Conservation (phyloP, 1,140 invertebrate species). For the Penaeus chinensis region DNA sequence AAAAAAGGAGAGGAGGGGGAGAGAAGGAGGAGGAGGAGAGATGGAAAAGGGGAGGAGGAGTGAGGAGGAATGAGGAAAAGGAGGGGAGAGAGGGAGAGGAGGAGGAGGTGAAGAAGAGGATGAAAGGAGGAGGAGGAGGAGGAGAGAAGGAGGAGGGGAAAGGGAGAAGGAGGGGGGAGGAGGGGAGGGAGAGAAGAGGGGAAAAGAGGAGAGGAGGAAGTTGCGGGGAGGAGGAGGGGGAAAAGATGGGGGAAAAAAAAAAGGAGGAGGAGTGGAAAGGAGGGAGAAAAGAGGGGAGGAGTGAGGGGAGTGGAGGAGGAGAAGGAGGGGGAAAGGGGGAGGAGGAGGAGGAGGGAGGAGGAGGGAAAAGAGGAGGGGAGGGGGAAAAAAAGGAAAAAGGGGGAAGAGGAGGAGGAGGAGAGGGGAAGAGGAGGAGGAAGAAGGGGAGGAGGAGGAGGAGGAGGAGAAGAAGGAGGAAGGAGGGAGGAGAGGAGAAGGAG, state of each 20-base stretch:
- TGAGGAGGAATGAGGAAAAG: background rate
- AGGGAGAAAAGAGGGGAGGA: background rate
- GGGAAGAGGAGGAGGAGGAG: background rate
- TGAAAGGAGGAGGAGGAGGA: background rate
- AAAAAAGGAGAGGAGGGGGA: background rate
- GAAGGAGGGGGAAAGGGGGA: background rate
- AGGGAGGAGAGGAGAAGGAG: background rate
- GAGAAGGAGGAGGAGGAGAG: background rate
- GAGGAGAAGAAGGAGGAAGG: background rate
- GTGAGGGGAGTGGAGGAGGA: background rate
- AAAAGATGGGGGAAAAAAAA: background rate
- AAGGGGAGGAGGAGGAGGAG: background rate
- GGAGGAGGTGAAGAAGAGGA: background rate
- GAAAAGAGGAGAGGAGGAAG: background rate
- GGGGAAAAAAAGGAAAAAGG: background rate
- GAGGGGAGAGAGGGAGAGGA: background rate
- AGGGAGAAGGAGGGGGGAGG: background rate
- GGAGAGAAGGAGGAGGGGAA: background rate
- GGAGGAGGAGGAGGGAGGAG: background rate
- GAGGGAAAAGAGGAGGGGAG: background rate
- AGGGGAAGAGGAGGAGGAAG: background rate
- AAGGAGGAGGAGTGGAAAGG: background rate
- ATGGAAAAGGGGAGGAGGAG: background rate
- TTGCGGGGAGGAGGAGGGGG: too few relatives aligned
- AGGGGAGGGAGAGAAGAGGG: background rate